Evolutionary conservation across 2,113 vertebrate species (phyloP).

Genomic region (Stigmatopora nigra): DNA sequence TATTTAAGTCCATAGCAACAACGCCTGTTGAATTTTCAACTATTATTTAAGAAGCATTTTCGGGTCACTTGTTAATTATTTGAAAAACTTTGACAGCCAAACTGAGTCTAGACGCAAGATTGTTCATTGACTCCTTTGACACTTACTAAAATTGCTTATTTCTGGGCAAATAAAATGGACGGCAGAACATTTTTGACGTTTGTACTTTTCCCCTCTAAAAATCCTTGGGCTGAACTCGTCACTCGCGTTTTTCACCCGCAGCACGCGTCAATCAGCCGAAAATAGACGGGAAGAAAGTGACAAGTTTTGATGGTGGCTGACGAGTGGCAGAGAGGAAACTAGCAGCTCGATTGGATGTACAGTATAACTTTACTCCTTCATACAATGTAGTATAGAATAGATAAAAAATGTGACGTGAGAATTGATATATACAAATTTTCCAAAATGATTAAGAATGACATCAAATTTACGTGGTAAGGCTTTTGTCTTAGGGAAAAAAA

Average conservation of each 20-base stretch:
- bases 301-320: not conserved
- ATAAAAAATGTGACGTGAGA: not conserved
- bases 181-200: not conserved
- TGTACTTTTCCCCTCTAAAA: not conserved
- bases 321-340: not conserved
- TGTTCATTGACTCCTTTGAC: too few species aligned
- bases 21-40: not conserved
- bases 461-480: too few species aligned
- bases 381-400: not conserved
- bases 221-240: not conserved
- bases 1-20: not conserved
- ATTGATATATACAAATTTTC: not conserved
- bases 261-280: not conserved
- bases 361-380: not conserved
- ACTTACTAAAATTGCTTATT: not conserved
- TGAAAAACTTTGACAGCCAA: too few species aligned
- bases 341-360: not conserved
- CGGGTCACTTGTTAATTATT: too few species aligned
- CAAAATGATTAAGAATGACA: too few species aligned
- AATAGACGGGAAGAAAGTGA: not conserved
- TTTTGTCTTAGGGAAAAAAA: too few species aligned
- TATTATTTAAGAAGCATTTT: not conserved
- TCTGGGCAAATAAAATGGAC: not conserved
- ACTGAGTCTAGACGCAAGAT: too few species aligned
- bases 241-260: not conserved